A percentile compares a stretch with the other conserved stretches of the same genome.
Evolutionary conservation across 2,797 vertebrate species (phyloP).

Genomic region (Tauraco hartlaubi): DNA sequence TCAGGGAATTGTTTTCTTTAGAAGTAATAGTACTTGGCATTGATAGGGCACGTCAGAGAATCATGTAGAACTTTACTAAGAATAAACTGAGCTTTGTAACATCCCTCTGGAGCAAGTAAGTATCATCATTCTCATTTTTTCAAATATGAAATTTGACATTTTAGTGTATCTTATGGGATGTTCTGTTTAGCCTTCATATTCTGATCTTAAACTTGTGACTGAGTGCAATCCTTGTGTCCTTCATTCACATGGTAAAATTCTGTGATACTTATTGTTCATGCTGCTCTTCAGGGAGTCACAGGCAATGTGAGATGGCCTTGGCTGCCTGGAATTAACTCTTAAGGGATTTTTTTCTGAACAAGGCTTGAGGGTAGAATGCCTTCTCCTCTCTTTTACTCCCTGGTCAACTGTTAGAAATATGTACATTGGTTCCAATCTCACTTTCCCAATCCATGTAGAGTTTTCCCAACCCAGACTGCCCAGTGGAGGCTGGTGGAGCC

Average conservation of each 20-base stretch:
- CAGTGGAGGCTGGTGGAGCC: not conserved
- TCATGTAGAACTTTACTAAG: not conserved
- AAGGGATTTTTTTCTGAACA: not conserved
- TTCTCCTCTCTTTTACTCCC: not conserved
- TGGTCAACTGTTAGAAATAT: not conserved
- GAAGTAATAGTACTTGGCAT: not conserved
- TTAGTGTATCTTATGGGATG: not conserved
- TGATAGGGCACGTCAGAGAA: not conserved
- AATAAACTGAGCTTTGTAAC: not conserved
- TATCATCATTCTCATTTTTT: not conserved
- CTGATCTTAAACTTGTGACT: not conserved
- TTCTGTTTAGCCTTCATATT: not conserved
- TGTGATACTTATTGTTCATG: not conserved
- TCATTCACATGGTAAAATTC: not conserved
- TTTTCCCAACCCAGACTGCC: not conserved
- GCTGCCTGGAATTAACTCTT: not conserved
- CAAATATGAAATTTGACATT: not conserved
- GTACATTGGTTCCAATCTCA: not conserved
- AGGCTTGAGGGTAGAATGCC: not conserved
- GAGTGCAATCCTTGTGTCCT: not conserved
- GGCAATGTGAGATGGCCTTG: not conserved
- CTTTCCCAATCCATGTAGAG: fast-evolving
- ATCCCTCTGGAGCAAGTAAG: not conserved
- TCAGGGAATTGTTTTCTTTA: not conserved
- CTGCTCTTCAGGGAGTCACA: fast-evolving